Evolutionary conservation across 2,113 vertebrate genomes (phyloP).

Genomic region (Sminthopsis crassicaudata): DNA sequence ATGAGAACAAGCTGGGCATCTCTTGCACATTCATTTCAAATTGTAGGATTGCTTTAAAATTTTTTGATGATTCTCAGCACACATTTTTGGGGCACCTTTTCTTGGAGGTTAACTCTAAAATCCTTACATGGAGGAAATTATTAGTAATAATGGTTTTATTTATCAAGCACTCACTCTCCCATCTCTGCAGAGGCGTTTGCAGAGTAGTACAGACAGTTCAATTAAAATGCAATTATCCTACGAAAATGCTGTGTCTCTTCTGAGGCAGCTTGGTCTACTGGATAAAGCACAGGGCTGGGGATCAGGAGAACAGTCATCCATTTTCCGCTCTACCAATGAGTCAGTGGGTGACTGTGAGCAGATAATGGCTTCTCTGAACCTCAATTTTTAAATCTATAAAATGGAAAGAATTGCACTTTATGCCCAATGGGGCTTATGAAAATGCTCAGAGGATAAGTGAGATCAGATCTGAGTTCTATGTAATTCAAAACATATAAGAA

Average conservation of each 20-base stretch:
- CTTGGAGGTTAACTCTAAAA: slow-evolving; percentile 26
- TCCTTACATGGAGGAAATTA: slow-evolving; percentile 45
- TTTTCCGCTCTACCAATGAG: background rate
- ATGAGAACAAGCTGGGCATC: slow-evolving; percentile 18
- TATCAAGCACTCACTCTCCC: slow-evolving; percentile 47
- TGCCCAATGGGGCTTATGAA: background rate
- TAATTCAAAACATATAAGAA: background rate
- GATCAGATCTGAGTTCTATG: background rate
- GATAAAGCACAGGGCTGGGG: background rate
- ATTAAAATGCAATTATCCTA: slow-evolving; percentile 70
- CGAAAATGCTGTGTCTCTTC: slow-evolving; percentile 44
- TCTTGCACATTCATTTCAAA: slow-evolving; percentile 11
- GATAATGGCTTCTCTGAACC: slow-evolving; percentile 17
- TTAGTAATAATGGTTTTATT: slow-evolving; percentile 65
- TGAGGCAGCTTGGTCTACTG: slow-evolving; percentile 40
- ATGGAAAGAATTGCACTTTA: background rate
- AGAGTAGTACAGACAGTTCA: slow-evolving; percentile 69
- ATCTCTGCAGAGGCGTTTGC: slow-evolving; percentile 59
- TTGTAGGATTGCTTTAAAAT: slow-evolving; percentile 19
- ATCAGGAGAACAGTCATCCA: background rate
- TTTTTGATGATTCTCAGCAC: background rate
- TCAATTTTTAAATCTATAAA: slow-evolving; percentile 27
- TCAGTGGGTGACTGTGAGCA: slow-evolving; percentile 10
- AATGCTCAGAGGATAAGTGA: background rate
- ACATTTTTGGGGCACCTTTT: background rate